phyloP scores from a whole-genome alignment of 1,140 invertebrate species.

The Anadara kagoshimensis region DNA sequence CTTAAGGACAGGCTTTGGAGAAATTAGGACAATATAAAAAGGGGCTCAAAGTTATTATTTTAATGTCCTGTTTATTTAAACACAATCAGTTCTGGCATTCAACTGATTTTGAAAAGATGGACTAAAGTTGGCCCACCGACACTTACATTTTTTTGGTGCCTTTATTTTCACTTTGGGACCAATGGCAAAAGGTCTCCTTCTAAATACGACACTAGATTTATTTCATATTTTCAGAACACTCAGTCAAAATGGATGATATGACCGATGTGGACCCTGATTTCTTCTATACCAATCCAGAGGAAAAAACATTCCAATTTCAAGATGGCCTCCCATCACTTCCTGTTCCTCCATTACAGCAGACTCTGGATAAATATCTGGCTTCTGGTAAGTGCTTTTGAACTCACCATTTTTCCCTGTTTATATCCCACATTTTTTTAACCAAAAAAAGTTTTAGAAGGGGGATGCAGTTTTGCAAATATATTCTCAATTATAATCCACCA shows the following conservation, averaged over 20 bases:
- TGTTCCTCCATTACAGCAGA: slow-evolving; percentile 66
- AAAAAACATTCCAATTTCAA: slow-evolving; percentile 67
- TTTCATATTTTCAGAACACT: too few species aligned
- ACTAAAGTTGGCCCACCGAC: too few species aligned
- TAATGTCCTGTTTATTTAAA: too few species aligned
- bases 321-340: slow-evolving; percentile 63
- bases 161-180: too few species aligned
- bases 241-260: slow-evolving; percentile 3
- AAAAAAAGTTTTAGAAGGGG: neutral
- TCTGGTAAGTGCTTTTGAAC: slow-evolving; percentile 56
- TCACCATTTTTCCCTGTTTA: neutral
- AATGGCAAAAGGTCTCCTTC: too few species aligned
- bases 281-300: slow-evolving; percentile 43
- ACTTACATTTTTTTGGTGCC: too few species aligned
- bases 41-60: too few species aligned
- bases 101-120: too few species aligned
- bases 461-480: neutral
- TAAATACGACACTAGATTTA: too few species aligned
- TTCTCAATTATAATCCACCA: neutral
- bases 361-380: slow-evolving; percentile 72
- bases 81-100: too few species aligned
- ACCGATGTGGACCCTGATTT: slow-evolving; percentile 30
- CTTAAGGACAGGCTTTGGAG: too few species aligned
- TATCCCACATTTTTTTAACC: neutral
- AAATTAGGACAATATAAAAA: too few species aligned